Evolutionary conservation across 2,888 invertebrate species (phyloP), one percentile per base, ranked within the genome.

Genomic region (Druceiella hillmani): DNA sequence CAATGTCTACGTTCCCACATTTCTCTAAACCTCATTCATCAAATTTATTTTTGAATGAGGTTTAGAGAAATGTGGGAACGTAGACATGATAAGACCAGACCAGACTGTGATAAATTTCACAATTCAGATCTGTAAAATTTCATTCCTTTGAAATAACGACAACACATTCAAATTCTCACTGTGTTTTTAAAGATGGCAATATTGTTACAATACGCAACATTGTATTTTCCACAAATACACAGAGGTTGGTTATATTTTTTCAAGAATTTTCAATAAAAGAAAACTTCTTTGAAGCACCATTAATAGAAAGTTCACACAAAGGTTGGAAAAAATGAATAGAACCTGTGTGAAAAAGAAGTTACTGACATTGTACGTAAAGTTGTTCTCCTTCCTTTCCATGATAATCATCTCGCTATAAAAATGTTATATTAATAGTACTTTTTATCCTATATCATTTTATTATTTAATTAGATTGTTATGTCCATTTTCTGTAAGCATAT

Each of bases 271-370:
- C 32, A 14, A 20, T 27, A 16, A 37, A 41, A 41, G 37, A 41
- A 36, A 41, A 41, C 27, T 36, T 40, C 40, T 37, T 41, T 27
- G 14, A 14, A 13, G 27, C 27, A 3, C 27, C 27, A 12, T 27
- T 27, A 34, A 41, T 41, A 34, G 41, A 41, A 22, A 41, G 41
- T 17, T 41, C 41, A 14, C 24, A 34, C 5, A 32, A 35, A 32
- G 31, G 38, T 20, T n/a, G n/a, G 11, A 27, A 27, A 27, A 27
- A 2, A 27, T 13, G 11, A 13, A 14, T 27, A 12, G 14, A 27
- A 27, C 27, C 27, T 27, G 14, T 27, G 27, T 4, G 27, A 27
- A 27, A 27, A 14, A 27, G n/a, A 3, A 5, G 6, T 27, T 10
- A 27, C 27, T 27, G 27, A 27, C 27, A 27, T 27, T 13, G 14